Conservation (phyloP, 2,888 invertebrate genomes). For the Monochamus alternatus region DNA sequence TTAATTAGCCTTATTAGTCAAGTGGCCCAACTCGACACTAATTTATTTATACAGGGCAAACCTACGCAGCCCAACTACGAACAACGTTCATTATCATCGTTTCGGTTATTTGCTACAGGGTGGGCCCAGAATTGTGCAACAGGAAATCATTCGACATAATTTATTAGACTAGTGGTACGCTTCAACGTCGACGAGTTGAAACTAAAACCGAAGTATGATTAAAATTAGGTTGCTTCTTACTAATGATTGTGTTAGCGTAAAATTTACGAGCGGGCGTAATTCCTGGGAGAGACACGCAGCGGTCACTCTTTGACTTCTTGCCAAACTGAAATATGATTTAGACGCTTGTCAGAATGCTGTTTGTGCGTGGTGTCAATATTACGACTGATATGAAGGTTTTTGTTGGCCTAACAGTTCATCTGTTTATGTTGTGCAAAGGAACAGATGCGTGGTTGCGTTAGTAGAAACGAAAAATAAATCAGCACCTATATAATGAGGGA, state of each 20-base stretch:
- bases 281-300: not conserved
- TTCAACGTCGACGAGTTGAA: constrained; percentile 15
- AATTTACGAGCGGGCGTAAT: constrained; percentile 18
- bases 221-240: constrained; percentile 23
- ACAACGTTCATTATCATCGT: constrained; percentile 50
- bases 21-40: constrained; percentile 37
- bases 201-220: constrained; percentile 2
- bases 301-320: constrained; percentile 22
- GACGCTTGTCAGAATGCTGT: constrained; percentile 21
- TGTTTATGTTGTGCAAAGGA: too few relatives aligned
- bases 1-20: constrained; percentile 37
- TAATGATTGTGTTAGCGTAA: constrained; percentile 8
- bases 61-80: constrained; percentile 47
- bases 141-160: constrained; percentile 54
- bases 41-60: constrained; percentile 50
- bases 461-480: too few relatives aligned
- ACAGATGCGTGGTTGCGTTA: too few relatives aligned
- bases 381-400: constrained; percentile 3
- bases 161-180: constrained; percentile 39
- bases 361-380: constrained; percentile 8
- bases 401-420: not conserved
- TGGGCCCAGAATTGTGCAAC: constrained; percentile 55
- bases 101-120: constrained; percentile 51
- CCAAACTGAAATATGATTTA: constrained; percentile 31
- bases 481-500: too few relatives aligned